Evolutionary conservation across 2,888 invertebrate species (phyloP), one percentile per base, ranked within the genome.

Genomic region (Cephus spinipes): DNA sequence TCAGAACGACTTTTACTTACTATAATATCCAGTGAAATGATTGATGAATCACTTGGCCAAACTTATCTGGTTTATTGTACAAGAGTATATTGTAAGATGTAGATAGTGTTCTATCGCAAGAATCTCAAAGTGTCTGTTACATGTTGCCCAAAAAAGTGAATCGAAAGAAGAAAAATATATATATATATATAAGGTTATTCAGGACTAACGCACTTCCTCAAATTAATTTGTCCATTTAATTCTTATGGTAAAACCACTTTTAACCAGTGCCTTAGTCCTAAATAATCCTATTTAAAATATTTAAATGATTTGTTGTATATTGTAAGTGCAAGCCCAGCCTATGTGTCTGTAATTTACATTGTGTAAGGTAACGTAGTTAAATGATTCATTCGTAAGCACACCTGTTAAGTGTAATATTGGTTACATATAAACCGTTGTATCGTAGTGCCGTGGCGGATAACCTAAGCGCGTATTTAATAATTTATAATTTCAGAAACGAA

Each of bases 71-170:
- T 55, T 55, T 9, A 55, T 55, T 55, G 55, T 55, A 55, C 55
- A 55, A 55, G 23, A 55, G 55, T 55, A 9, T 55, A 79, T 77
- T 33, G 40, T 80, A 81, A 73, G 75, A 74, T 77, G 77, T 79
- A 82, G 78, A 82, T 80, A 80, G 78, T 82, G 78, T 78, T 82
- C 81, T 84, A 85, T 81, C 82, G 85, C 86, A 84, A 85, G 90
- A 90, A 90, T 91, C 90, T 91, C 90, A 89, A 55, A 87, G 84
- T 89, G 84, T 90, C 83, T 87, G 85, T 86, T 85, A 83, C 81
- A 84, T 85, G 83, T 87, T 85, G 85, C 85, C 83, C 85, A 78
- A 76, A 76, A 78, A 78, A 40, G n/a, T 33, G 30, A 77, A 30
- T 31, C n/a, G 73, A 68, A 69, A 75, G 74, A 77, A 80, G 79